A percentile compares a stretch with the other conserved stretches of the same genome.
Evolutionary conservation across 2,113 vertebrate species (phyloP).

Genomic region (Silurus asotus): DNA sequence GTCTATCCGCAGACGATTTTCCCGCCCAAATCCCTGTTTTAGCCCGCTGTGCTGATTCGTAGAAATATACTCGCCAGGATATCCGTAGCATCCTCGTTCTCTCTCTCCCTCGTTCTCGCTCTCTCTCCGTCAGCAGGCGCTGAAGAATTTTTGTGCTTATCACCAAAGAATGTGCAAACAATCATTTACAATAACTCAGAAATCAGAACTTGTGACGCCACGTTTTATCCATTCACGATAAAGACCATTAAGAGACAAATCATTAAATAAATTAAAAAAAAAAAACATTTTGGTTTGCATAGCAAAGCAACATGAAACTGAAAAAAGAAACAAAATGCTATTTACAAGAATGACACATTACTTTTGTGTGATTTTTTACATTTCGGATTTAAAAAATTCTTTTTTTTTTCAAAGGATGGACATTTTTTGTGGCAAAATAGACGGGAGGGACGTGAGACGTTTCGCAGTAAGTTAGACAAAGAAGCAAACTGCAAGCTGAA

Average conservation of each 20-base stretch:
- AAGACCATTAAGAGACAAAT: conserved; percentile 68
- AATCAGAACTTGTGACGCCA: conserved; percentile 59
- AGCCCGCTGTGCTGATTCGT: conserved; percentile 57
- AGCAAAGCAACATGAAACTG: conserved; percentile 74
- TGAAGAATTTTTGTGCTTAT: conserved; percentile 75
- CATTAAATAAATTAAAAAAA: conserved; percentile 18
- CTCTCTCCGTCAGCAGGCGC: conserved; percentile 62
- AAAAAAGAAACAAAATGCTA: conserved; percentile 68
- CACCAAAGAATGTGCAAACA: conserved; percentile 76
- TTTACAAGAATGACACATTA: conserved; percentile 76
- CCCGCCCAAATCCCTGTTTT: conserved; percentile 53
- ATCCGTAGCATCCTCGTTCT: conserved; percentile 64
- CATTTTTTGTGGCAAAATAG: conserved; percentile 67
- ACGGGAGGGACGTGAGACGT: conserved; percentile 63
- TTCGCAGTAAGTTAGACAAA: conserved; percentile 59
- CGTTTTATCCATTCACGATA: conserved; percentile 65
- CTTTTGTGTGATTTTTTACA: conserved; percentile 56
- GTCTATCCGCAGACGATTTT: conserved; percentile 32
- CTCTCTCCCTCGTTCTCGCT: conserved; percentile 63
- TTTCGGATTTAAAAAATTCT: conserved; percentile 46
- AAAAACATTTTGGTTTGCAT: conserved; percentile 73
- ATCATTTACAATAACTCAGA: conserved; percentile 67
- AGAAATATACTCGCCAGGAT: conserved; percentile 34
- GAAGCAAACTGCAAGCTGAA: conserved; percentile 61
- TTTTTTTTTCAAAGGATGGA: conserved; percentile 63